These are phyloP conservation scores for Bergia sp. DNA, from an alignment of 92 coral and sea anemone species.

Conservation along the genomic window DNA sequence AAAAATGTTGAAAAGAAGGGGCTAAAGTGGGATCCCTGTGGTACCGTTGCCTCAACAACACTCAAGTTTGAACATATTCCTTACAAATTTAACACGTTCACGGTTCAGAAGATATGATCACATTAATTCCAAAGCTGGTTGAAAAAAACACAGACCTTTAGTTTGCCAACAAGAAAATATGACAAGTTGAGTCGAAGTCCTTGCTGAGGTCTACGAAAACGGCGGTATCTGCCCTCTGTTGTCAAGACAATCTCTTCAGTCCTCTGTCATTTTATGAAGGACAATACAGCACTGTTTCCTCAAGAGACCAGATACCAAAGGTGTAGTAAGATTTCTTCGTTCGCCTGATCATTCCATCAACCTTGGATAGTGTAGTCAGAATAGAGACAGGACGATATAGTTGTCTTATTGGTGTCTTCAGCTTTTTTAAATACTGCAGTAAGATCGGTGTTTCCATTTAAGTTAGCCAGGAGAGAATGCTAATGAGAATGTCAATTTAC, in stretches of 20 bases:
- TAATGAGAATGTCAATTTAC: too few species aligned
- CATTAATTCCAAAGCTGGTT: constrained; percentile 31
- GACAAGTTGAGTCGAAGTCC: constrained; percentile 46
- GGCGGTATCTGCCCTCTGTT: constrained; percentile 41
- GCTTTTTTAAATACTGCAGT: too few species aligned
- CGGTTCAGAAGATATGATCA: constrained; percentile 15
- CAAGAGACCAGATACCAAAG: not conserved
- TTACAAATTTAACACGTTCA: constrained; percentile 34
- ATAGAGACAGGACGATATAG: too few species aligned
- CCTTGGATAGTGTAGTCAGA: too few species aligned
- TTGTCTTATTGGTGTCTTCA: too few species aligned
- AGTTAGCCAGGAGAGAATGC: not conserved
- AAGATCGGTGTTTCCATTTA: constrained; percentile 6
- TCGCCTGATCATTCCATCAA: too few species aligned
- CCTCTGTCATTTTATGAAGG: constrained; percentile 52
- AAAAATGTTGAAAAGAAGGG: constrained; percentile 38
- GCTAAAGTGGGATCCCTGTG: constrained; percentile 19
- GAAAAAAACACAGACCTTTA: constrained; percentile 25
- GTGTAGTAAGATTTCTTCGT: too few species aligned
- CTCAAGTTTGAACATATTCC: constrained; percentile 36
- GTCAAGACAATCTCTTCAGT: constrained; percentile 49
- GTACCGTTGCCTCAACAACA: constrained; percentile 31
- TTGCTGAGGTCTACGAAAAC: constrained; percentile 53
- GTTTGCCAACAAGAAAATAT: constrained; percentile 25
- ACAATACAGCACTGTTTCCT: constrained; percentile 33